Conservation (phyloP, 2,888 invertebrate species). For the Caradrina kadenii region DNA sequence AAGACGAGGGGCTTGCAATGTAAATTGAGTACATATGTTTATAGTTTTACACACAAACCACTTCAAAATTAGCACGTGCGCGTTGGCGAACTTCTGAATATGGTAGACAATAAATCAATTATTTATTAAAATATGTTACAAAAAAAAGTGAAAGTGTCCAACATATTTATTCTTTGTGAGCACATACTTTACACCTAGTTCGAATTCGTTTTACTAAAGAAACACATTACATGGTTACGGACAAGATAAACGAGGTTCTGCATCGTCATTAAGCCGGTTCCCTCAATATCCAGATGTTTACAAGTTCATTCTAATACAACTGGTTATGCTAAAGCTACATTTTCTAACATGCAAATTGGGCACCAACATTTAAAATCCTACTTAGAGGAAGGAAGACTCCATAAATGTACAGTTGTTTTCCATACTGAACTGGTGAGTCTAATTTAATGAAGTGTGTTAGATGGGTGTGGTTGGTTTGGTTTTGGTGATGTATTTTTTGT, state of each 20-base stretch:
- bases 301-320: slow-evolving; percentile 33
- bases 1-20: background rate
- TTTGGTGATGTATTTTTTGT: no score
- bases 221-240: background rate
- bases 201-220: no score
- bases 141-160: background rate
- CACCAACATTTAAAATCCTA: slow-evolving; percentile 21
- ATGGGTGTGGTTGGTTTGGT: background rate
- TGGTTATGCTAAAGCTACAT: slow-evolving; percentile 46
- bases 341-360: slow-evolving; percentile 38
- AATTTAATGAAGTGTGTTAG: background rate
- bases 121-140: background rate
- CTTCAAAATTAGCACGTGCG: background rate
- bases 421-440: background rate
- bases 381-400: slow-evolving; percentile 8
- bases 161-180: background rate
- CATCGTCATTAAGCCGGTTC: slow-evolving; percentile 32
- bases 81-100: background rate
- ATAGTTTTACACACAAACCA: slow-evolving; percentile 11
- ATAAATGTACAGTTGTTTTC: slow-evolving; percentile 15
- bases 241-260: slow-evolving; percentile 17
- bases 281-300: slow-evolving; percentile 41
- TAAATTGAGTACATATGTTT: slow-evolving; percentile 5
- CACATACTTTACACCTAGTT: background rate
- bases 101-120: background rate